These are phyloP conservation scores for Dromaius novaehollandiae DNA, from an alignment of 2,113 vertebrate genomes.

Conservation along the genomic window DNA sequence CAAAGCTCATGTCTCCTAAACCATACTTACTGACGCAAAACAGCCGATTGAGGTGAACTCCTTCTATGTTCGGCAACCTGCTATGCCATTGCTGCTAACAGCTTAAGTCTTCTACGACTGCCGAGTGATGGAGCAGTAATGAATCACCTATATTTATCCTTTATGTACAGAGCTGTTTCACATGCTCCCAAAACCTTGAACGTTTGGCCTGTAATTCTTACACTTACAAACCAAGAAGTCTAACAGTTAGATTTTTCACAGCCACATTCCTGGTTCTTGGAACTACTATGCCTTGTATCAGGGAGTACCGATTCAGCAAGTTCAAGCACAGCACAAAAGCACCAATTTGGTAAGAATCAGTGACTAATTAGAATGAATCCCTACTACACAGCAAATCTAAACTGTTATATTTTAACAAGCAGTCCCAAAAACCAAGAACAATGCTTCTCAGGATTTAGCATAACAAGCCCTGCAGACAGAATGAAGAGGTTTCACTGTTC, in stretches of 20 bases:
- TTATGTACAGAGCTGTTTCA: slow-evolving; percentile 65
- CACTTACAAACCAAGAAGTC: slow-evolving; percentile 55
- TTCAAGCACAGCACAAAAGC: slow-evolving; percentile 65
- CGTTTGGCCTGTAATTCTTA: slow-evolving; percentile 67
- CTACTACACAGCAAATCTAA: slow-evolving; percentile 54
- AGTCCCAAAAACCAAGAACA: slow-evolving; percentile 76
- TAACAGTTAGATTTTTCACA: slow-evolving; percentile 30
- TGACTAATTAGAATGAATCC: slow-evolving; percentile 57
- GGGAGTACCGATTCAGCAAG: slow-evolving; percentile 43
- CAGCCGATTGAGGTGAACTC: slow-evolving; percentile 62
- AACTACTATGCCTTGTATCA: slow-evolving; percentile 67
- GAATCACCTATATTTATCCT: slow-evolving; percentile 54
- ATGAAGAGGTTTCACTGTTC: slow-evolving; percentile 66
- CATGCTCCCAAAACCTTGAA: slow-evolving; percentile 61
- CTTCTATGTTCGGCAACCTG: slow-evolving; percentile 71
- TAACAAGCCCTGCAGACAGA: slow-evolving; percentile 72
- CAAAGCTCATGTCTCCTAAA: slow-evolving; percentile 63
- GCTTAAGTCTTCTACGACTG: slow-evolving; percentile 57
- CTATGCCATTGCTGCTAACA: slow-evolving; percentile 52
- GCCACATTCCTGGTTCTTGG: slow-evolving; percentile 75
- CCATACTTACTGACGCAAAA: slow-evolving; percentile 70
- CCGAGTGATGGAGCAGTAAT: slow-evolving; percentile 62
- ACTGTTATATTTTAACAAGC: slow-evolving; percentile 31
- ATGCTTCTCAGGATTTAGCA: slow-evolving; percentile 42
- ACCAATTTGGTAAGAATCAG: slow-evolving; percentile 56